These are phyloP conservation scores for Drosophila sproati DNA, from an alignment of 1,140 invertebrate species.

Conservation along the genomic window DNA sequence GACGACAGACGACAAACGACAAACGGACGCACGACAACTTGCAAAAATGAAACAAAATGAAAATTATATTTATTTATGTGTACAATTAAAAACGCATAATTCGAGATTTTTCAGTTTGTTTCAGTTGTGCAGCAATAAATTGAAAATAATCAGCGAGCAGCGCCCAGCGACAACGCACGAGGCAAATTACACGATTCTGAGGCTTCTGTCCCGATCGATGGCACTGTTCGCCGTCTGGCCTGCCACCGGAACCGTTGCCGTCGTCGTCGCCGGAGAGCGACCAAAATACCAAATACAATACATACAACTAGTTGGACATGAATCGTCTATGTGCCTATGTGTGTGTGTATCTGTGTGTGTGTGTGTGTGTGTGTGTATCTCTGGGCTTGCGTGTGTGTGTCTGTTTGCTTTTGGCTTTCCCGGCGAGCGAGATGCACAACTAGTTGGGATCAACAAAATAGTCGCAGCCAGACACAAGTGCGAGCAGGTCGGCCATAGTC, in stretches of 20 bases:
- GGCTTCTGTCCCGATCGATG: constrained; percentile 64
- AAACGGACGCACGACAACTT: constrained; percentile 39
- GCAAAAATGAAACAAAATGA: constrained; percentile 68
- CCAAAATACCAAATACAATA: constrained; percentile 51
- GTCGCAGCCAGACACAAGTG: constrained; percentile 23
- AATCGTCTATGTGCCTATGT: constrained; percentile 23
- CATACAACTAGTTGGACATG: constrained; percentile 47
- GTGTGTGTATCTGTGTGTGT: constrained; percentile 16
- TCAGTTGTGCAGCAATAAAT: constrained; percentile 50
- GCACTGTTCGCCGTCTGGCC: constrained; percentile 61
- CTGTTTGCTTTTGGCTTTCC: constrained; percentile 22
- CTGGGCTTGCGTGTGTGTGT: not conserved
- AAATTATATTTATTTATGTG: constrained; percentile 26
- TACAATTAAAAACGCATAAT: constrained; percentile 64
- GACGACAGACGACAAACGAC: constrained; percentile 20
- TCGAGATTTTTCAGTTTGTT: constrained; percentile 59
- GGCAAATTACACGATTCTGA: constrained; percentile 80
- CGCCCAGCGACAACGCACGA: constrained; percentile 68
- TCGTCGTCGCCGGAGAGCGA: constrained; percentile 39
- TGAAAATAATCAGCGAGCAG: constrained; percentile 54
- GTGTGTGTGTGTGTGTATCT: constrained; percentile 14
- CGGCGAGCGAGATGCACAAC: constrained; percentile 59
- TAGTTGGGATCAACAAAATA: constrained; percentile 41
- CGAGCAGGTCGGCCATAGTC: constrained; percentile 36
- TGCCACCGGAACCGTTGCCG: constrained; percentile 58